These are phyloP conservation scores for Dromococcyx pavoninus DNA, from an alignment of 2,797 vertebrate genomes.

Conservation along the genomic window DNA sequence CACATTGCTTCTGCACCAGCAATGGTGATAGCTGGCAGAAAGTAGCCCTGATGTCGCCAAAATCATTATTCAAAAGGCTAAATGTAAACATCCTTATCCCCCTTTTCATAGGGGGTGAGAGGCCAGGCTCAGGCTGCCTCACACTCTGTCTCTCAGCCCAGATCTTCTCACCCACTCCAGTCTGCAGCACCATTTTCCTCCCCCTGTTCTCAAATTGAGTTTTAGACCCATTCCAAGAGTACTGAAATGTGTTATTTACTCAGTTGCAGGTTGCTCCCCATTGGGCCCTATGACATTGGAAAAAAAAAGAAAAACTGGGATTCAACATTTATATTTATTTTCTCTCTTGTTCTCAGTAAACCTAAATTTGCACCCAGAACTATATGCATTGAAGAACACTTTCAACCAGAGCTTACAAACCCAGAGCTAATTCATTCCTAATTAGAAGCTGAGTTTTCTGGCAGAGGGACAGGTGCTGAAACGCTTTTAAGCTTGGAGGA, in stretches of 20 bases:
- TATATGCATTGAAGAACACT: neutral
- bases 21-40: neutral
- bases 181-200: neutral
- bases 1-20: neutral
- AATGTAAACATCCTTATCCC: neutral
- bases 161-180: neutral
- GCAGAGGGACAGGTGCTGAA: neutral
- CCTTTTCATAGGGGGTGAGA: neutral
- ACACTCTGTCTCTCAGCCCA: neutral
- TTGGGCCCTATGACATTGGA: neutral
- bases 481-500: neutral
- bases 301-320: neutral
- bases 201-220: neutral
- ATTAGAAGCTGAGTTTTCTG: neutral
- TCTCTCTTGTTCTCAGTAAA: neutral
- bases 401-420: constrained; percentile 1
- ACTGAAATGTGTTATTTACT: neutral
- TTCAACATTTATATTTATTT: constrained; percentile 48
- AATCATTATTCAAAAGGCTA: neutral
- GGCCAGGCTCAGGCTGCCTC: accelerated
- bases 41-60: neutral
- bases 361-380: neutral
- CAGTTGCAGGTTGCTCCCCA: neutral
- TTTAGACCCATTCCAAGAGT: neutral
- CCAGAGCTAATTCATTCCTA: neutral